Conservation (phyloP, 2,797 vertebrate genomes). For the Propithecus perrieri region DNA sequence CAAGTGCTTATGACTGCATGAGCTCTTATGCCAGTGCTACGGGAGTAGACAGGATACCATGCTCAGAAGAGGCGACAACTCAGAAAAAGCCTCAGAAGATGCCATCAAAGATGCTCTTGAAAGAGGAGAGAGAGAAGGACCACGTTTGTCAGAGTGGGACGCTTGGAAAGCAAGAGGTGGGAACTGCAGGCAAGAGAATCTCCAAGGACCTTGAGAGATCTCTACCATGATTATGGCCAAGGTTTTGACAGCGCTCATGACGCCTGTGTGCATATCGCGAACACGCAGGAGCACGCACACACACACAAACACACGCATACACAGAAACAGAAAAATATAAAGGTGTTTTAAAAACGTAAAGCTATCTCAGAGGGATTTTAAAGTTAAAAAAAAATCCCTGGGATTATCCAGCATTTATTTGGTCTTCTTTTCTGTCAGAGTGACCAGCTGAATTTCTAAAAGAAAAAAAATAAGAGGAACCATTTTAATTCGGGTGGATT, state of each 20-base stretch:
- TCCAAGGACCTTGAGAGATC: fast-evolving
- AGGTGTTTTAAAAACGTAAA: background rate
- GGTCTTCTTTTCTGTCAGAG: background rate
- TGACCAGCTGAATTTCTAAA: background rate
- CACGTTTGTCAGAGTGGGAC: fast-evolving
- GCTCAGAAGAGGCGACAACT: fast-evolving
- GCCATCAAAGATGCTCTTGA: background rate
- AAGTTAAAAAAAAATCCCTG: background rate
- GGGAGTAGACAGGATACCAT: fast-evolving
- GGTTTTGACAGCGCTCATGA: fast-evolving
- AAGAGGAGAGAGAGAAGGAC: too few species aligned
- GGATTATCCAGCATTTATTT: background rate
- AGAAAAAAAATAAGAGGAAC: background rate
- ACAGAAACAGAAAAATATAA: background rate
- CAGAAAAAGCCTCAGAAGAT: fast-evolving
- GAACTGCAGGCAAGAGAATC: fast-evolving
- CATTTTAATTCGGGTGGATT: background rate
- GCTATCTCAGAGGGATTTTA: background rate
- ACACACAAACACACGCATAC: background rate
- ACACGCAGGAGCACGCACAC: fast-evolving
- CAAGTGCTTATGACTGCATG: background rate
- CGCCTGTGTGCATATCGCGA: fast-evolving
- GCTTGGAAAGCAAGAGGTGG: fast-evolving
- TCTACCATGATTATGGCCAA: fast-evolving
- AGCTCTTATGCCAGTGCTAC: fast-evolving